These are phyloP conservation scores for Eumacrocentrus americanus DNA, from an alignment of 2,888 invertebrate genomes.

Conservation along the genomic window DNA sequence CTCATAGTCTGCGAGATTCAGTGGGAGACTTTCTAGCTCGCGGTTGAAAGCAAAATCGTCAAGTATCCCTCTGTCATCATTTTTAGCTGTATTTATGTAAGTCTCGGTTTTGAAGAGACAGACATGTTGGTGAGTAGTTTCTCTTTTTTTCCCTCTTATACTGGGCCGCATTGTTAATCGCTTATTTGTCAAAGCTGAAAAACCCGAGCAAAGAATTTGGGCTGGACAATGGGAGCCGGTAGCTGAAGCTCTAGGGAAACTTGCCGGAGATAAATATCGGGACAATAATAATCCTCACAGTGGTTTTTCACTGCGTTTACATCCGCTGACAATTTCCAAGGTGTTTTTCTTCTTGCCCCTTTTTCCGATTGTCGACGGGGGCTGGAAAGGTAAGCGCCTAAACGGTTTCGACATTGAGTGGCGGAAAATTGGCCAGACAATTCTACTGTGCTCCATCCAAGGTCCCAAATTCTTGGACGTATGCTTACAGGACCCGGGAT, in stretches of 20 bases:
- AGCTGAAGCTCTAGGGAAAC: conserved; percentile 1
- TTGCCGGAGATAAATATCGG: conserved; percentile 30
- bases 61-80: conserved; percentile 3
- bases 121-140: not conserved
- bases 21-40: not conserved
- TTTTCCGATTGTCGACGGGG: conserved; percentile 11
- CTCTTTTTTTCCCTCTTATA: not conserved
- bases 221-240: conserved; percentile 24
- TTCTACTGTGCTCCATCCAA: conserved; percentile 20
- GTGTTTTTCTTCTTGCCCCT: conserved; percentile 23
- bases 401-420: conserved; percentile 47
- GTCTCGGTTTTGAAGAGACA: conserved; percentile 12
- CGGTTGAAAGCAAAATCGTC: conserved; percentile 10
- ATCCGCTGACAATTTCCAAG: conserved; percentile 42
- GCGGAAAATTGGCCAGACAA: conserved; percentile 46
- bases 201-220: conserved; percentile 22
- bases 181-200: conserved; percentile 30
- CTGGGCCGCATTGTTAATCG: conserved; percentile 27
- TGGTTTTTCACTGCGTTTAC: conserved; percentile 27
- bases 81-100: conserved; percentile 20
- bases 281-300: conserved; percentile 28
- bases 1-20: too few species aligned
- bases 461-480: not conserved
- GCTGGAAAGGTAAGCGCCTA: conserved; percentile 26
- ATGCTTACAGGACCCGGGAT: not conserved